These are phyloP conservation scores for Melanchra persicariae DNA, from an alignment of 2,888 invertebrate species.

Conservation along the genomic window DNA sequence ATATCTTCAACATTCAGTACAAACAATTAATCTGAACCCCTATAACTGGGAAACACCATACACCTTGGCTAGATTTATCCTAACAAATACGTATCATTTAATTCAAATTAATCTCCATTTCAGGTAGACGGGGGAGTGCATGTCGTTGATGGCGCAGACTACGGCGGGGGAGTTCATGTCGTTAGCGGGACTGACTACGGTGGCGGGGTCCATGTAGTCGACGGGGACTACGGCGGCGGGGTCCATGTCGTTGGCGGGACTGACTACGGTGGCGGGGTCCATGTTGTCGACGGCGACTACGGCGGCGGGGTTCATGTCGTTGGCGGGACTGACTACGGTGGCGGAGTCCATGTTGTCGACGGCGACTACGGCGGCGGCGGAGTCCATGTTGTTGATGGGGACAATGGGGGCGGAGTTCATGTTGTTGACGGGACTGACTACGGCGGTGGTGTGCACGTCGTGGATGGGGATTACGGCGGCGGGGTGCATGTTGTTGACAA, in stretches of 20 bases:
- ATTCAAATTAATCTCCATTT: constrained; percentile 14
- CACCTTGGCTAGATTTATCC: too few relatives aligned
- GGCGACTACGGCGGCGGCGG: constrained; percentile 6
- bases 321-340: background rate
- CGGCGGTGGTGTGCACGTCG: constrained; percentile 18
- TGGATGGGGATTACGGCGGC: constrained; percentile 14
- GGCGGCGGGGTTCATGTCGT: background rate
- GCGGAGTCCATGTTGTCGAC: constrained; percentile 21
- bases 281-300: background rate
- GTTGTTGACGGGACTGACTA: background rate
- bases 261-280: constrained; percentile 5
- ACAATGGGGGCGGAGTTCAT: background rate
- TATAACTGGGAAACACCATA: too few relatives aligned
- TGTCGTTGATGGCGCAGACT: constrained; percentile 29
- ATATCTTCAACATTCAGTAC: too few relatives aligned
- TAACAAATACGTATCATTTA: too few relatives aligned
- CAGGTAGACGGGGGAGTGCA: constrained; percentile 34
- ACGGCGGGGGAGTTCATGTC: constrained; percentile 23
- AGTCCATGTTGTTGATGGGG: constrained; percentile 2
- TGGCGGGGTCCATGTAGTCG: constrained; percentile 8
- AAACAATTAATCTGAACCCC: too few relatives aligned
- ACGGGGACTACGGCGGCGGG: constrained; percentile 10
- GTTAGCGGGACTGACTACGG: constrained; percentile 10
- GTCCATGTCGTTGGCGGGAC: constrained; percentile 10
- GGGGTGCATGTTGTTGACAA: constrained; percentile 53